Evolutionary conservation across 1,140 invertebrate genomes (phyloP), one percentile per base, ranked within the genome.

Genomic region (Drosophila simulans): DNA sequence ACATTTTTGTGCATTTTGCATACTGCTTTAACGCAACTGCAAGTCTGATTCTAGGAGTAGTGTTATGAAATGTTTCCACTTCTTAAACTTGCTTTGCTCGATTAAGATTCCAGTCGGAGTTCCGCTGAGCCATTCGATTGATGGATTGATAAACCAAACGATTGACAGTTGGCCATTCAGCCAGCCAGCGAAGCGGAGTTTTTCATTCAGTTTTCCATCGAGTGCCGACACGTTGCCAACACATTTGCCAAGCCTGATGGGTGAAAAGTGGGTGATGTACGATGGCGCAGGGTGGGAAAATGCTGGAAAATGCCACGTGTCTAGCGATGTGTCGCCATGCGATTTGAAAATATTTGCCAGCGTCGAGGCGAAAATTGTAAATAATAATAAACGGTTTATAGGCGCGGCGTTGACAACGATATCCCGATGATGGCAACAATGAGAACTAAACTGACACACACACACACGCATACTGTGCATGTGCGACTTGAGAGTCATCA

Each of bases 361-460:
- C 22, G 63, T 22, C 54, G 51, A 55, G 55, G 46, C 35, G 62
- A 74, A 86, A 64, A 88, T 54, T 77, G 74, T 81, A 77, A 77
- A 86, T 85, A 77, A 85, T 88, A 85, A 85, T 88, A 78, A 82
- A 85, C 83, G 74, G 77, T 82, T 86, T 86, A 68, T 74, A 59
- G 68, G 68, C 64, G 54, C 68, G 13, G 49, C 68, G 39, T 42
- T 55, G 57, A 59, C 69, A 52, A 65, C 72, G 60, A 62, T 73
- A 72, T 74, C 68, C 54, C 57, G 52, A 75, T 74, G 70, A 62
- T 56, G 58, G 56, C 56, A 68, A 74, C 66, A 71, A 76, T 40
- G 74, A 39, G 48, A 72, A 62, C 46, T 77, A 57, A 72, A 65
- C 46, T 42, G 64, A 35, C 49, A 59, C 51, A 45, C 31, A 52